Base-by-base conservation (phyloP, 1,140 invertebrate genomes). In the Saxidomus purpurata region DNA sequence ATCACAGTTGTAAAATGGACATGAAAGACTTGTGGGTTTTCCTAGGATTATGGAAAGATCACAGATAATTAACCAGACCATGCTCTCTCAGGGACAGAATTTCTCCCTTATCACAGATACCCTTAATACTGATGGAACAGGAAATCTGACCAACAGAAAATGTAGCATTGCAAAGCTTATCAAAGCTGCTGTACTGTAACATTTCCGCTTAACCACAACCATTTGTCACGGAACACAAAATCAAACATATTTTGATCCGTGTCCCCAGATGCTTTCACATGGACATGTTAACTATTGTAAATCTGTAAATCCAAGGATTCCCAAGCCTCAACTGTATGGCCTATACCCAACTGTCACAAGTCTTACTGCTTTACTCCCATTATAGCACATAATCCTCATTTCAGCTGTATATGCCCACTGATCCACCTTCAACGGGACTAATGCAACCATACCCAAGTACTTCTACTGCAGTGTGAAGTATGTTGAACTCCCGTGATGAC, bases 1-100 rank as follows among this genome's bases (percentile, higher is more conserved):
- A 84, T 84, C 82, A 84, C 82, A 84, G 67, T 84, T 84, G 82
- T 84, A 84, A 84, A 84, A 71, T 71, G 61, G 82, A 4, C 36
- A 34, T 81, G 79, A 81, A 81, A 81, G 79, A 81, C 79, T 59
- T 81, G 55, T 71, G 38, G 19, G 28, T 31, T 36, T 4, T 19
- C 25, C 63, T 8, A 8, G 31, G n/a, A n/a, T n/a, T n/a, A n/a
- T n/a, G 34, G 67, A 71, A 71, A 31, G 22, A 71, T 71, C 67
- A 71, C 67, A 71, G 67, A 71, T 38, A 38, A 71, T 38, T 38
- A 71, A 71, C 67, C 34, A 1, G 67, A 71, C 67, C 67, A 71
- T 71, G 67, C 34, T 38, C 59, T 3, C 25, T n/a, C 19, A 63
- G n/a, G 28, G 59, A 63, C 59, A 63, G 59, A 63, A 63, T 28